These are phyloP conservation scores for Torymus tubicola DNA, from an alignment of 2,888 invertebrate species.

Conservation along the genomic window DNA sequence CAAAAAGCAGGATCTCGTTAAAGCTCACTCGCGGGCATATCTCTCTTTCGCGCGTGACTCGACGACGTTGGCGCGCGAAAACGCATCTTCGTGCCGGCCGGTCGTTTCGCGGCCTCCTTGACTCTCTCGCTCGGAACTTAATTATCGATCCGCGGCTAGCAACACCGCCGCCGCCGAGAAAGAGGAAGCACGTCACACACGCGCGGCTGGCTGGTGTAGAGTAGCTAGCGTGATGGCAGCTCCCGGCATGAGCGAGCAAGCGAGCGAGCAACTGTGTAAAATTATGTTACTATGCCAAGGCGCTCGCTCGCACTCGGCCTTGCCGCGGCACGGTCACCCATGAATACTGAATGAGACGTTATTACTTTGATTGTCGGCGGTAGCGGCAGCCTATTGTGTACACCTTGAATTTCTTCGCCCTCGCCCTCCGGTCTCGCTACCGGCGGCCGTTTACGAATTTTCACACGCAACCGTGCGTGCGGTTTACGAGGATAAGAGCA, in stretches of 20 bases:
- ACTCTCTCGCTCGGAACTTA: slow-evolving; percentile 5
- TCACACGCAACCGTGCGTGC: too few species aligned
- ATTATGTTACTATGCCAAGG: slow-evolving; percentile 71
- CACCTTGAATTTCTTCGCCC: background rate
- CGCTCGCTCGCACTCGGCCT: slow-evolving; percentile 58
- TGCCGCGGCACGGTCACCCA: slow-evolving; percentile 64
- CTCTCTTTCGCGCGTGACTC: slow-evolving; percentile 8
- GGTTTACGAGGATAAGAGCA: too few species aligned
- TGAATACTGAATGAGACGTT: slow-evolving; percentile 68
- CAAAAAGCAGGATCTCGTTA: background rate
- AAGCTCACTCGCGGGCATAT: too few species aligned
- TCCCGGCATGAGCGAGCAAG: background rate
- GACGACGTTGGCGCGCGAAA: background rate
- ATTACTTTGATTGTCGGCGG: slow-evolving; percentile 62
- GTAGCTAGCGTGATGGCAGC: slow-evolving; percentile 16
- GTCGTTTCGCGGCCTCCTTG: slow-evolving; percentile 30
- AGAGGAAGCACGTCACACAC: slow-evolving; percentile 29
- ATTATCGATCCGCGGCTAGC: slow-evolving; percentile 33
- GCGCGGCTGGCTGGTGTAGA: background rate
- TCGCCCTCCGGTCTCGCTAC: too few species aligned
- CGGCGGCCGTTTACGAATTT: too few species aligned
- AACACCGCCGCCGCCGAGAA: background rate
- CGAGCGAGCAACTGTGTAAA: slow-evolving; percentile 34
- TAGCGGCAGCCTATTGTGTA: background rate
- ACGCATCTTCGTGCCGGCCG: slow-evolving; percentile 36